Base-by-base conservation (phyloP, 2,888 invertebrate species). In the Gymnosoma rotundatum region DNA sequence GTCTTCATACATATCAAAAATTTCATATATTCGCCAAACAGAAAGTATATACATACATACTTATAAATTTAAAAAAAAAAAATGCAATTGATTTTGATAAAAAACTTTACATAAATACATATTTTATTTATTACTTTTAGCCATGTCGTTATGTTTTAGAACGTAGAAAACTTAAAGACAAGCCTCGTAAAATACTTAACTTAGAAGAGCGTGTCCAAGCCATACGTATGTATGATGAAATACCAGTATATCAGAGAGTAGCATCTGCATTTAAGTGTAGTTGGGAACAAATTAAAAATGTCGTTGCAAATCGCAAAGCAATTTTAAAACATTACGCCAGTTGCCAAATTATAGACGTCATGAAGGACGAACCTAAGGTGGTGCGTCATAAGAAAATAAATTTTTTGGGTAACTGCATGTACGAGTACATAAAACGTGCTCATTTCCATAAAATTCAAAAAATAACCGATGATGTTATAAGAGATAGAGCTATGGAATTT, bases 211-310 rank as follows among this genome's bases (percentile, higher is more conserved):
- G 88, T 52, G 87, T 88, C 2, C 85, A 87, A 52, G 88, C 88
- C 42, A 87, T 88, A 66, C 87, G 86, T 0, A 66, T 87, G 73
- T 88, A 88, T 70, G 88, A 88, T 38, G 83, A 81, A 21, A 83
- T 83, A 20, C 88, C 88, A 1, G 79, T 88, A 0, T 88, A 88
- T 67, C 87, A 87, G 56, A 86, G 88, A 18, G 87, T 88, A 8
- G 88, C 88, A n/a, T 83, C 83, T 0, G 78, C 82, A 5, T 85
- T 88, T 63, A 86, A 87, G 64, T 88, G 88, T 64, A 88, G 88
- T 64, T 88, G 88, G 88, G 88, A 88, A 73, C 88, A 88, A 81
- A 88, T 88, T 18, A 88, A 87, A 74, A 88, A 87, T 72, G 84
- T 88, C 2, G 86, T 88, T 5, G 86, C 85, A 10, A 88, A 88